Evolutionary conservation across 1,140 invertebrate genomes (phyloP).

Genomic region (Arctopsyche grandis): DNA sequence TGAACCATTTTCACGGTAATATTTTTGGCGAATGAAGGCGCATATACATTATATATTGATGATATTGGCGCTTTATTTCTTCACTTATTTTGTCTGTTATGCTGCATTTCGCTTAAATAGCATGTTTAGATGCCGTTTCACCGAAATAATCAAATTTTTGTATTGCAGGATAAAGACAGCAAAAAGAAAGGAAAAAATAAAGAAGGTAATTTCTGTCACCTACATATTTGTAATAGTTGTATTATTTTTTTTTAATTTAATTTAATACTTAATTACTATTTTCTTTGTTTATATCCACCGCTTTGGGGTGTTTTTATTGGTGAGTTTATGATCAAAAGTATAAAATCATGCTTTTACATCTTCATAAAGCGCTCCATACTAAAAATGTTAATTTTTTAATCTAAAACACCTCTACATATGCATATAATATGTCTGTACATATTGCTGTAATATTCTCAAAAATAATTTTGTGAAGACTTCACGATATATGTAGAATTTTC

Average conservation of each 20-base stretch:
- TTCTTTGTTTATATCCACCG: conserved; percentile 42
- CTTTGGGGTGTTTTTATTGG: conserved; percentile 41
- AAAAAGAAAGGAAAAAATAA: conserved; percentile 85
- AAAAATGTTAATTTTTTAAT: neutral
- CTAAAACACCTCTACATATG: no score
- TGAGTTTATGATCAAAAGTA: conserved; percentile 41
- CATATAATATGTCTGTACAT: no score
- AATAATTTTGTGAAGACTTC: no score
- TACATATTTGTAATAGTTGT: conserved; percentile 4
- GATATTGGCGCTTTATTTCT: neutral
- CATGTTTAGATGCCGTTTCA: neutral
- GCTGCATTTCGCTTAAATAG: neutral
- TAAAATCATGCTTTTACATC: conserved; percentile 13
- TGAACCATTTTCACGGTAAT: no score
- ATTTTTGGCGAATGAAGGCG: no score
- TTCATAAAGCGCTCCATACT: no score
- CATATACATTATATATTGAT: neutral
- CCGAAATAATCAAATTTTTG: conserved; percentile 45
- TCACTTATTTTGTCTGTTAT: neutral
- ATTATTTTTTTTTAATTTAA: conserved; percentile 39
- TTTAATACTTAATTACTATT: conserved; percentile 40
- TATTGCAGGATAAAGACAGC: conserved; percentile 78
- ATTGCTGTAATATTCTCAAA: no score
- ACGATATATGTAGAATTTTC: no score
- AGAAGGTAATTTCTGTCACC: conserved; percentile 75